Percentiles rank a stretch among this genome's conserved stretches.
Conservation (phyloP, 2,113 vertebrate species). For the Genyomyrus donnyi region DNA sequence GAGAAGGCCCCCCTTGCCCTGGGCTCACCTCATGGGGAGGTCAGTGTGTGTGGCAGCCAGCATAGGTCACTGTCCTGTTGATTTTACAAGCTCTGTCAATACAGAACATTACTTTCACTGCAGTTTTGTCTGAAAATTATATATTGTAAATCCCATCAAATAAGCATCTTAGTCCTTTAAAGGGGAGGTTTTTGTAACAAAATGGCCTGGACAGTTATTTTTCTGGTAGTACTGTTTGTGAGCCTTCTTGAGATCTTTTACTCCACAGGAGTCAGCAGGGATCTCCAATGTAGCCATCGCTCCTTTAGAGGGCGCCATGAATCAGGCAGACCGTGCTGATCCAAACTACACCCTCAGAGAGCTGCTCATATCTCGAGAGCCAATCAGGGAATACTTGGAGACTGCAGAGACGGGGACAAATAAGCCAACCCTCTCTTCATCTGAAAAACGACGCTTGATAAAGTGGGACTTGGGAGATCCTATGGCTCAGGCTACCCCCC, state of each 20-base stretch:
- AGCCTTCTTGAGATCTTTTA: background rate
- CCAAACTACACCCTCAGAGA: constrained; percentile 1
- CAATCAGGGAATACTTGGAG: background rate
- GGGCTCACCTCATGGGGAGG: constrained; percentile 51
- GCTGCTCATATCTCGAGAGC: background rate
- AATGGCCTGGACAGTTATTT: background rate
- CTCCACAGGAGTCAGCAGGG: background rate
- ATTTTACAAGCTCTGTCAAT: background rate
- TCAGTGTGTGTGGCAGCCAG: background rate
- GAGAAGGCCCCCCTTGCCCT: constrained; percentile 26
- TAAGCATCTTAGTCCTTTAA: background rate
- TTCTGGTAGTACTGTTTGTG: background rate
- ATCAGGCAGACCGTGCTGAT: constrained; percentile 12
- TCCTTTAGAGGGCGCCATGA: constrained; percentile 15
- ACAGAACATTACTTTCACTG: background rate
- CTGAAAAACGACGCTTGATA: constrained; percentile 54
- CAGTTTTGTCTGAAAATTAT: background rate
- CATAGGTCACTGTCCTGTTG: background rate
- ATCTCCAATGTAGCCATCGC: background rate
- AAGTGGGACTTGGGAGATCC: constrained; percentile 45
- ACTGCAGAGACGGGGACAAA: constrained; percentile 35
- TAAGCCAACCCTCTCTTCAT: constrained; percentile 38
- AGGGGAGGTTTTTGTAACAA: background rate
- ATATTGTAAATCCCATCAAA: background rate
- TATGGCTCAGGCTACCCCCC: background rate